Evolutionary conservation across 2,797 vertebrate genomes (phyloP).

Genomic region (Phrynocephalus vlangalii): DNA sequence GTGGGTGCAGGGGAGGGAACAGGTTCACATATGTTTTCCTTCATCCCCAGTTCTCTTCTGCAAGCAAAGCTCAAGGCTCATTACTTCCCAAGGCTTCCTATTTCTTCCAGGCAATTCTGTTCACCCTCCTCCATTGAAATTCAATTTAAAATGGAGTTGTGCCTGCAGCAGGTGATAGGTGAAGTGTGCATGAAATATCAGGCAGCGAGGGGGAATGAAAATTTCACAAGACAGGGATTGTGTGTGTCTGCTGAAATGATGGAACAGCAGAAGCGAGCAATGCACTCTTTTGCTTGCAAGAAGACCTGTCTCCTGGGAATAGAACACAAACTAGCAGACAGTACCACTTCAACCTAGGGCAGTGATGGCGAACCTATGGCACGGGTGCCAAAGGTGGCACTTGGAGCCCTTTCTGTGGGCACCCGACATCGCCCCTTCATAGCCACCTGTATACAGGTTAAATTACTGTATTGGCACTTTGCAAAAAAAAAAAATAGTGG

Average conservation of each 20-base stretch:
- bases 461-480: no score
- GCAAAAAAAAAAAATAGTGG: no score
- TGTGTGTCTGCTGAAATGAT: no score
- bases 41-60: not conserved
- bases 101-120: not conserved
- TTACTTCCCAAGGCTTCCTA: not conserved
- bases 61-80: not conserved
- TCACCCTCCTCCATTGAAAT: not conserved
- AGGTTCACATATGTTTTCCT: not conserved
- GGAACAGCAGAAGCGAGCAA: not conserved
- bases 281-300: no score
- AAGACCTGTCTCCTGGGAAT: not conserved
- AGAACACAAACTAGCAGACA: not conserved
- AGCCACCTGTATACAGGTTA: no score
- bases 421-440: no score
- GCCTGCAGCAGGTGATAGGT: not conserved
- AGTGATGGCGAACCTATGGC: no score
- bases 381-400: no score
- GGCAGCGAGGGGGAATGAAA: no score
- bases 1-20: not conserved
- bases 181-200: not conserved
- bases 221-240: no score
- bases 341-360: not conserved
- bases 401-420: no score
- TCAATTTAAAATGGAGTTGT: not conserved